phyloP scores from a whole-genome alignment of 2,888 invertebrate genomes.

The Pemphredon lugubris region DNA sequence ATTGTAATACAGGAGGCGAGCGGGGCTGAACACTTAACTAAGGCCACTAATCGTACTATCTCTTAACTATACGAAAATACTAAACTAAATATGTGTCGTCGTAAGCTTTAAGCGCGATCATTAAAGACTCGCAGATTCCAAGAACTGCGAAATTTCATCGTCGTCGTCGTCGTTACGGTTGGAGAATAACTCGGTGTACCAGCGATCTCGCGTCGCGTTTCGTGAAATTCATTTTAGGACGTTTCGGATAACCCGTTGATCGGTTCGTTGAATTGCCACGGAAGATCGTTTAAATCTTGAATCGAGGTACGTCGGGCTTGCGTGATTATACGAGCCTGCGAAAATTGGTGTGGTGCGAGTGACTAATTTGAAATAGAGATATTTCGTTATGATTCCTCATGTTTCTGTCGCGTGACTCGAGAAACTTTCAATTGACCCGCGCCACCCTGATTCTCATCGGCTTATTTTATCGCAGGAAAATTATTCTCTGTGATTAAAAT shows the following conservation, averaged over 20 bases:
- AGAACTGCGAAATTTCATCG: slow-evolving; percentile 45
- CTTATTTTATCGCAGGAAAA: too few species aligned
- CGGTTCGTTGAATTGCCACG: too few species aligned
- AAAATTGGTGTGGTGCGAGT: too few species aligned
- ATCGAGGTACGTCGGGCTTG: too few species aligned
- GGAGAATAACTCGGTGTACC: slow-evolving; percentile 13
- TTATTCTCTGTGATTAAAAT: too few species aligned
- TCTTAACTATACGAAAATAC: slow-evolving; percentile 52
- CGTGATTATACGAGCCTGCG: too few species aligned
- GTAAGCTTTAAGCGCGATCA: slow-evolving; percentile 55
- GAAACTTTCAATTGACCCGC: too few species aligned
- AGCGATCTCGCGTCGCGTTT: slow-evolving; percentile 26
- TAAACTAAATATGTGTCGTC: slow-evolving; percentile 45
- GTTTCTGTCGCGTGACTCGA: too few species aligned
- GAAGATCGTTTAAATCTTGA: too few species aligned
- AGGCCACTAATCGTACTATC: slow-evolving; percentile 53
- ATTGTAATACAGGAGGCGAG: slow-evolving; percentile 22
- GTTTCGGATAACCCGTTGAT: neutral
- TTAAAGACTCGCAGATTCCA: slow-evolving; percentile 44
- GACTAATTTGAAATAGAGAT: too few species aligned
- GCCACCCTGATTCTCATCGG: too few species aligned
- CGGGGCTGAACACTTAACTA: slow-evolving; percentile 44
- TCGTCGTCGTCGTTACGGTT: slow-evolving; percentile 41
- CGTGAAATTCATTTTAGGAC: neutral
- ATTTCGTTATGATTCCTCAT: too few species aligned